A percentile compares a stretch with the other conserved stretches of the same genome.
phyloP scores from a whole-genome alignment of 1,140 invertebrate genomes.

The Drosophila virilis region DNA sequence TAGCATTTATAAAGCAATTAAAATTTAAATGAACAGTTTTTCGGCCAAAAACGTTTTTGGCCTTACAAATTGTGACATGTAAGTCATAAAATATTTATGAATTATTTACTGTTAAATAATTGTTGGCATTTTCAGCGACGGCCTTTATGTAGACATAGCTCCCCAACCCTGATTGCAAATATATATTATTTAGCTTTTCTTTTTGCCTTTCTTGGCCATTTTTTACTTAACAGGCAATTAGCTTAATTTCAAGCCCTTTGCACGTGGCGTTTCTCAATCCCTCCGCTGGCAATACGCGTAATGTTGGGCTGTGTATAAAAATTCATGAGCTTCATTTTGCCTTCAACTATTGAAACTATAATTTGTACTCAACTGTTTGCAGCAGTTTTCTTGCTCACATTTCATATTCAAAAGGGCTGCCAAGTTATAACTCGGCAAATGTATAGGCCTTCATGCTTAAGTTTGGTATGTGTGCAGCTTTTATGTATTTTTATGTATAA shows the following conservation, averaged over 20 bases:
- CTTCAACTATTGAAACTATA: neutral
- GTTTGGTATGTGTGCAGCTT: neutral
- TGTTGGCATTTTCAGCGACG: constrained; percentile 61
- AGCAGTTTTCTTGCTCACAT: constrained; percentile 7
- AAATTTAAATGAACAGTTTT: constrained; percentile 83
- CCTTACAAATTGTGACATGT: constrained; percentile 74
- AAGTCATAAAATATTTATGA: constrained; percentile 79
- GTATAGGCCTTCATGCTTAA: neutral
- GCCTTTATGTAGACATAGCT: constrained; percentile 10
- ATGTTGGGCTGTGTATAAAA: neutral
- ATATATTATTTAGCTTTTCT: neutral
- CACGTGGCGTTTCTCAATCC: constrained; percentile 9
- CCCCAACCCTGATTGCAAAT: constrained; percentile 38
- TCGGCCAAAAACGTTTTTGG: constrained; percentile 37
- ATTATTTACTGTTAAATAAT: constrained; percentile 73
- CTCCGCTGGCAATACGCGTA: neutral
- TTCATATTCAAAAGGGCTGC: neutral
- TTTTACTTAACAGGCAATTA: constrained; percentile 39
- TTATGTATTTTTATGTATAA: too few relatives aligned
- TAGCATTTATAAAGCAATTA: constrained; percentile 84
- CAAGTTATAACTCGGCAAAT: neutral
- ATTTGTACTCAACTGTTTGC: constrained; percentile 22
- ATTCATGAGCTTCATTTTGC: constrained; percentile 3
- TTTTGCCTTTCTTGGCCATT: neutral
- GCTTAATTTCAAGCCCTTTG: constrained; percentile 39